phyloP scores from a whole-genome alignment of 2,888 invertebrate genomes.

The Euplagia quadripunctaria region DNA sequence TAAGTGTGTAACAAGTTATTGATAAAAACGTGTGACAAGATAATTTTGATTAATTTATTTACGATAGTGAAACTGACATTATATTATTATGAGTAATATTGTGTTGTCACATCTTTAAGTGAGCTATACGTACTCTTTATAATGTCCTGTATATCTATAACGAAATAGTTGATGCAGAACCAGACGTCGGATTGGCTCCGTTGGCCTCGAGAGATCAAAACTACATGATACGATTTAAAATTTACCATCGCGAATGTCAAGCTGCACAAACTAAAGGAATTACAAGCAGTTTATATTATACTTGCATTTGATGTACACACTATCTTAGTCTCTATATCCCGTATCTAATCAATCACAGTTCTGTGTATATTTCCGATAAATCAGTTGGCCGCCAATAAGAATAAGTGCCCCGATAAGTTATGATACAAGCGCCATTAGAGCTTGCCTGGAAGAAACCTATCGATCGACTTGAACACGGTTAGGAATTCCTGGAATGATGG shows the following conservation, averaged over 20 bases:
- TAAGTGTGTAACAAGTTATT: background rate
- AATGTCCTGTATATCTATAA: background rate
- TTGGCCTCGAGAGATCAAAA: too few relatives aligned
- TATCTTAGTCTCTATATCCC: background rate
- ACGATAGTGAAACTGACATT: background rate
- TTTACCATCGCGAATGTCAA: too few relatives aligned
- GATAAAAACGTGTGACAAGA: background rate
- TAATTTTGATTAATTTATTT: constrained; percentile 11
- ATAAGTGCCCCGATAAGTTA: background rate
- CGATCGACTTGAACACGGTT: background rate
- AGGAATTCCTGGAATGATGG: background rate
- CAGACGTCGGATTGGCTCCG: too few relatives aligned
- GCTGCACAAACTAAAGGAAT: too few relatives aligned
- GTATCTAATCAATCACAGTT: background rate
- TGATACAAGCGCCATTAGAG: background rate
- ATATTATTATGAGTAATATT: background rate
- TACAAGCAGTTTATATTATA: too few relatives aligned
- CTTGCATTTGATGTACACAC: too few relatives aligned
- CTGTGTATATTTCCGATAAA: background rate
- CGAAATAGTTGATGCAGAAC: background rate
- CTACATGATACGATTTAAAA: too few relatives aligned
- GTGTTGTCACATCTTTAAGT: background rate
- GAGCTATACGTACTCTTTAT: background rate
- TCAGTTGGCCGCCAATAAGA: background rate
- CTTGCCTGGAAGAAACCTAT: background rate